Evolutionary conservation across 2,113 vertebrate species (phyloP).

Genomic region (Larimichthys crocea): DNA sequence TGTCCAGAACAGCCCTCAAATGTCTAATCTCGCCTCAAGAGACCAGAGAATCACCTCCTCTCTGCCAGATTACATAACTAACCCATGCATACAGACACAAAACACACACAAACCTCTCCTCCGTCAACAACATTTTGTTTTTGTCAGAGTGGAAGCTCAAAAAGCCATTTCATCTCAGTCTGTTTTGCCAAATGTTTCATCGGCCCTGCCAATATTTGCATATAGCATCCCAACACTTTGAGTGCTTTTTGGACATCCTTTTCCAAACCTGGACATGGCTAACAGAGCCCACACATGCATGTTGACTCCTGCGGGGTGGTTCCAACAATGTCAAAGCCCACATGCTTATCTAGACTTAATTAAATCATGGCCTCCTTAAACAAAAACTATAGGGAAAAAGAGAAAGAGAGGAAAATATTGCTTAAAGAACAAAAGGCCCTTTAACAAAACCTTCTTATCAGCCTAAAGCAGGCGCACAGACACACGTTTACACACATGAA

Average conservation of each 20-base stretch:
- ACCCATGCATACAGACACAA: neutral
- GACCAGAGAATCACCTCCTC: slow-evolving; percentile 26
- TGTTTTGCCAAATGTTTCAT: slow-evolving; percentile 39
- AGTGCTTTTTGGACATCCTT: neutral
- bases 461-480: slow-evolving; percentile 48
- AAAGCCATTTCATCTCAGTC: slow-evolving; percentile 35
- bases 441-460: slow-evolving; percentile 69
- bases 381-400: slow-evolving; percentile 16
- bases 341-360: slow-evolving; percentile 56
- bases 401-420: slow-evolving; percentile 29
- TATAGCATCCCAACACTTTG: slow-evolving; percentile 4
- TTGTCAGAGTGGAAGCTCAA: slow-evolving; percentile 38
- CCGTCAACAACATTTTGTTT: slow-evolving; percentile 17
- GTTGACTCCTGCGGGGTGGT: neutral
- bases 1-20: slow-evolving; percentile 37
- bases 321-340: slow-evolving; percentile 14
- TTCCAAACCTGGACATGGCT: neutral
- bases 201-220: slow-evolving; percentile 23
- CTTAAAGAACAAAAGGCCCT: slow-evolving; percentile 43
- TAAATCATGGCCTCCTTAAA: slow-evolving; percentile 58
- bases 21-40: slow-evolving; percentile 32
- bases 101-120: neutral
- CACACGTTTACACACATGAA: neutral
- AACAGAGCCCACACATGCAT: neutral
- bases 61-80: slow-evolving; percentile 47